Evolutionary conservation across 2,888 invertebrate species (phyloP).

Genomic region (Tortricodes alternella): DNA sequence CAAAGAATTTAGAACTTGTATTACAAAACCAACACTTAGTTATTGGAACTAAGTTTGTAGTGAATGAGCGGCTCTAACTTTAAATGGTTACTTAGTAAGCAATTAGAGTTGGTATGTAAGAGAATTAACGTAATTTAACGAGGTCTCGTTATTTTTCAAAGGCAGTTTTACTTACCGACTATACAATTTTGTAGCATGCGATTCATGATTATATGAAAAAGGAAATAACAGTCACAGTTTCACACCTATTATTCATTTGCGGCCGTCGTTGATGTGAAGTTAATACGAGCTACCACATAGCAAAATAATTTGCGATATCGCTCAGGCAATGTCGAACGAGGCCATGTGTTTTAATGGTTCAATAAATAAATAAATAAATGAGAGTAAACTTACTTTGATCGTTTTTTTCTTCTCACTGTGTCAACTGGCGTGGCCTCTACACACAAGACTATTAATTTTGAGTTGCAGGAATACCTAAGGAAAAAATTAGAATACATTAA

Average conservation of each 20-base stretch:
- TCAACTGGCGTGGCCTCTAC: slow-evolving; percentile 90
- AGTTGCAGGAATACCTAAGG: slow-evolving; percentile 91
- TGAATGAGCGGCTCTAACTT: slow-evolving; percentile 10
- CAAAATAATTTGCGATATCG: too few species aligned
- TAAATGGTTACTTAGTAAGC: slow-evolving; percentile 5
- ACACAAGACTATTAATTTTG: slow-evolving; percentile 94
- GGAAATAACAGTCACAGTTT: too few species aligned
- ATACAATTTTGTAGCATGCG: too few species aligned
- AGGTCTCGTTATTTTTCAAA: not conserved
- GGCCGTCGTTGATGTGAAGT: too few species aligned
- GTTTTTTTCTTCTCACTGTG: slow-evolving; percentile 83
- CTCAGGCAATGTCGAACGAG: too few species aligned
- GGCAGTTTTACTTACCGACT: not conserved
- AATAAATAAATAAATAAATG: too few species aligned
- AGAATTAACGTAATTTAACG: not conserved
- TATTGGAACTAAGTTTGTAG: slow-evolving; percentile 13
- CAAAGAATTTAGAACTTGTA: slow-evolving; percentile 15
- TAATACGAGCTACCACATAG: too few species aligned
- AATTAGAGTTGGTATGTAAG: slow-evolving; percentile 16
- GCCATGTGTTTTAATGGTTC: too few species aligned
- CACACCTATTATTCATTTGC: too few species aligned
- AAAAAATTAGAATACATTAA: slow-evolving; percentile 29
- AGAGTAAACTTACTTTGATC: slow-evolving; percentile 78
- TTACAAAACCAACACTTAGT: slow-evolving; percentile 10
- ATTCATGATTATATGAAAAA: too few species aligned